phyloP scores from a whole-genome alignment of 2,888 invertebrate species.

The Tachina lurida region DNA sequence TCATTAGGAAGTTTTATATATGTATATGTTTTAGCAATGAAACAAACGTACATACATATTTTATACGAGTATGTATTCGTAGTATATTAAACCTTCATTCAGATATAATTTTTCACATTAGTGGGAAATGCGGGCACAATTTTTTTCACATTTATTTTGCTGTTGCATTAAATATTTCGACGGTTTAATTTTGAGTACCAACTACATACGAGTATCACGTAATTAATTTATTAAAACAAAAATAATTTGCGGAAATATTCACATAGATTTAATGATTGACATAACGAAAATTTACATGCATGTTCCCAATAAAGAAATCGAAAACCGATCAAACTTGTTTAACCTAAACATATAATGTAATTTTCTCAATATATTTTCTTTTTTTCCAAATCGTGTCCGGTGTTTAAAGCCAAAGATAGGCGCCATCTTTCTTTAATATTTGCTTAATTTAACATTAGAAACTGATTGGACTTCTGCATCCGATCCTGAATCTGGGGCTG shows the following conservation, averaged over 20 bases:
- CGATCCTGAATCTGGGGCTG: no score
- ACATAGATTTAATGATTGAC: neutral
- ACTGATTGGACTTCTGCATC: no score
- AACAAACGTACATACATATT: slow-evolving; percentile 4
- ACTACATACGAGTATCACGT: neutral
- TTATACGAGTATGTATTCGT: no score
- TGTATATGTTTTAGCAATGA: slow-evolving; percentile 12
- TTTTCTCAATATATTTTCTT: no score
- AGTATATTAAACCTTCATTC: neutral
- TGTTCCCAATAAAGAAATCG: no score
- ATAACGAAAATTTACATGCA: no score
- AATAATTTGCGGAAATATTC: neutral
- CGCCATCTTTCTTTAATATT: no score
- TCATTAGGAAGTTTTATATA: neutral
- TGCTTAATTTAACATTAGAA: no score
- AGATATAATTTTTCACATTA: slow-evolving; percentile 21
- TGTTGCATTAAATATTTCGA: neutral
- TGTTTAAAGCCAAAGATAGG: no score
- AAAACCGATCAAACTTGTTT: no score
- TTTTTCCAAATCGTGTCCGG: no score
- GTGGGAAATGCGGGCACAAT: slow-evolving; percentile 68
- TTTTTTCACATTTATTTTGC: slow-evolving; percentile 14
- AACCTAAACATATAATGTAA: no score
- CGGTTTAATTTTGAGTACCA: neutral
- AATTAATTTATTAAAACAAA: neutral